Base-by-base conservation (phyloP, 2,888 invertebrate species). In the Tachina grossa region DNA sequence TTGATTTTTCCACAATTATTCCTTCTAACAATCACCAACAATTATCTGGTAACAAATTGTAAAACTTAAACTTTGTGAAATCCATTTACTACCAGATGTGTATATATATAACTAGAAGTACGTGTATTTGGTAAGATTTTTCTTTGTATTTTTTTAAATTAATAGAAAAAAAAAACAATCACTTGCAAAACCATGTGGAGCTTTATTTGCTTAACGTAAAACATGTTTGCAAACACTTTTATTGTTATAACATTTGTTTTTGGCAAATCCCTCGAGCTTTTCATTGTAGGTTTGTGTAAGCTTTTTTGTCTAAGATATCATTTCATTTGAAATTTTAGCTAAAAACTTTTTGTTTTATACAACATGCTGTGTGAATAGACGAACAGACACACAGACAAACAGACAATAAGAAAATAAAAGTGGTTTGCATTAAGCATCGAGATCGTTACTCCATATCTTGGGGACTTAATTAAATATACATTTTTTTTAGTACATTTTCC, bases 361-460 rank as follows among this genome's bases (percentile, higher is more conserved):
- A 43, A 13, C 19, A n/a, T 16, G 49, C n/a, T 49, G 66, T 43
- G 19, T 31, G 19, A 5, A 57, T 47, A 41, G 55, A 66, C 39
- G 47, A 39, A 22, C 39, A 68, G 53, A 22, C 19, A 51, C 51
- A 83, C 47, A 61, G 45, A 41, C 31, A 71, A 43, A 76, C 39
- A 57, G 68, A 78, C 47, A 51, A 82, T 79, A 75, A 66, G 81
- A 80, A 85, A 81, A 75, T 51, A 76, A 72, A 86, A 76, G 75
- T 66, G 74, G 75, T 74, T 85, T 76, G 63, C 71, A 82, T 81
- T 79, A 82, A 79, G 76, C 79, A 79, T 74, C 74, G 74, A 77
- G 86, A 86, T 86, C 81, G 86, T 86, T 86, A 81, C 69, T 81
- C 80, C 77, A 86, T 86, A 86, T 86, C 86, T 86, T 86, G 86